Base-by-base conservation (phyloP, 2,888 invertebrate genomes). In the Lasiommata megera region DNA sequence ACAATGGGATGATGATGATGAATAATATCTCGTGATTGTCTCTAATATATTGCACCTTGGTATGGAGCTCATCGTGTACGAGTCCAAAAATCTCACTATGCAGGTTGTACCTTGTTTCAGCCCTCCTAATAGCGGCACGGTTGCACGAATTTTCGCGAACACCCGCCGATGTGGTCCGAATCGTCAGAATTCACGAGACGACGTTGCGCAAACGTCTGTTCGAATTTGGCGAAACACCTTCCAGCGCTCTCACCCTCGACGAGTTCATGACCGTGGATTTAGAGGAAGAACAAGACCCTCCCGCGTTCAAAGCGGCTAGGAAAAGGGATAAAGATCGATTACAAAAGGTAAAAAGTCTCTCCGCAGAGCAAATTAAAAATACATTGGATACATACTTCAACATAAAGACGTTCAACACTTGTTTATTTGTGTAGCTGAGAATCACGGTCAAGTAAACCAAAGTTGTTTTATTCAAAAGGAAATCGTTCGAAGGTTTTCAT, bases 251-350 rank as follows among this genome's bases (percentile, higher is more conserved):
- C 53, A 99, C 99, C 0, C 90, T 99, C 23, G 98, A 99, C 69
- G 99, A 99, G 88, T 99, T 99, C 79, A 96, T 98, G 94, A 96
- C 95, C 0, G 97, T 99, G 0, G 99, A 99, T 79, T 88, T 99
- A 67, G 98, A 99, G 77, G 97, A 98, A 69, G 98, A 98, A 74
- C 97, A 97, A 80, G 99, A 99, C 43, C 98, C 99, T 7, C 99
- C 99, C 0, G 96, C 97, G 1, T 99, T 98, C 77, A 97, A 97
- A 80, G 96, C 95, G 0, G 97, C 98, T 0, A 93, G 98, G 54
- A 95, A 95, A 74, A 96, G 96, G 73, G 98, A 98, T 74, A 95
- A 96, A 65, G 97, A 97, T 71, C 91, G 96, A 28, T 84, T 97
- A 62, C 95, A 95, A 74, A 96, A 94, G 91, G 95, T 95, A 79